Conservation (phyloP, 2,888 invertebrate genomes). For the Lucinisca nassula region DNA sequence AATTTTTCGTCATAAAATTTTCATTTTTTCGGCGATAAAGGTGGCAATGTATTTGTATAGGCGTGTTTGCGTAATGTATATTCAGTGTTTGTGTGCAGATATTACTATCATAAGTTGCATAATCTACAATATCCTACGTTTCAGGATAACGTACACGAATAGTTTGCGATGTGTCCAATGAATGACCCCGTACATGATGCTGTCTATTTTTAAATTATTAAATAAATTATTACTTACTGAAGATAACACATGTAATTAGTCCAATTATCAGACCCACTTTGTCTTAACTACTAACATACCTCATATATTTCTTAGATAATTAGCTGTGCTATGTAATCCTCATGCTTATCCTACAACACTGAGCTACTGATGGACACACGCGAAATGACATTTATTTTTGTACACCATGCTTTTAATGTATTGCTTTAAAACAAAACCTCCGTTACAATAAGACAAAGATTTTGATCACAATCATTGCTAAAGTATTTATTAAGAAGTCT, state of each 20-base stretch:
- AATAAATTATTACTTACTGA: too few species aligned
- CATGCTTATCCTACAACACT: background rate
- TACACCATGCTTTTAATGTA: background rate
- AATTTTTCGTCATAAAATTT: too few species aligned
- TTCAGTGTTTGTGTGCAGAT: too few species aligned
- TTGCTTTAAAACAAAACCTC: background rate
- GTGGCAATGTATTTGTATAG: too few species aligned
- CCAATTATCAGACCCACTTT: background rate
- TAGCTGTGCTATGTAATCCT: background rate
- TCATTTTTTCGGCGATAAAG: too few species aligned
- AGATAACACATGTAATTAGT: background rate
- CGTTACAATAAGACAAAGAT: slow-evolving; percentile 4
- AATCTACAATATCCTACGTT: too few species aligned
- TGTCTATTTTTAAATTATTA: too few species aligned
- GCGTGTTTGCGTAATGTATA: too few species aligned
- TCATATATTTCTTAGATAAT: background rate
- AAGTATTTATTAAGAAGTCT: background rate
- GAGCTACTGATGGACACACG: background rate
- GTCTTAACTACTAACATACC: background rate
- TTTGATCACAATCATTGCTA: background rate
- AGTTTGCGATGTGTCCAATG: too few species aligned
- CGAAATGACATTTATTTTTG: background rate
- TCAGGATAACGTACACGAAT: too few species aligned
- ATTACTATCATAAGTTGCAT: too few species aligned
- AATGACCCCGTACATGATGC: too few species aligned